These are phyloP conservation scores for Lysiphlebus fabarum DNA, from an alignment of 1,140 invertebrate species.

Conservation along the genomic window DNA sequence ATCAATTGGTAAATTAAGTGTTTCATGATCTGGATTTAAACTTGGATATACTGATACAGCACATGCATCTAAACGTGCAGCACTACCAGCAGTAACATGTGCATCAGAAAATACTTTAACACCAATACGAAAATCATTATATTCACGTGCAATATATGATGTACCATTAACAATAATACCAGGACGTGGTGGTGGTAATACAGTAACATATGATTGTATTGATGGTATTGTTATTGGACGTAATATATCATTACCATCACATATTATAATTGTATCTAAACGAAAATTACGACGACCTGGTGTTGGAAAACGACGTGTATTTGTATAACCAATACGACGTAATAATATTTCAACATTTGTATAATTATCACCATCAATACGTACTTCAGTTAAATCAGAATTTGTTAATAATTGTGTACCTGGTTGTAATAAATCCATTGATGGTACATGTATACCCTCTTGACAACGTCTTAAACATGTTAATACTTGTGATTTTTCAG, in stretches of 20 bases:
- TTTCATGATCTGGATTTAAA: slow-evolving; percentile 91
- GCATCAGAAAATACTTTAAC: slow-evolving; percentile 82
- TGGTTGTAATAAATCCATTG: slow-evolving; percentile 72
- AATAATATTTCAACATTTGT: slow-evolving; percentile 85
- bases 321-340: slow-evolving; percentile 85
- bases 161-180: slow-evolving; percentile 81
- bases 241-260: slow-evolving; percentile 49
- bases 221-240: slow-evolving; percentile 58
- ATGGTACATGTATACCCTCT: slow-evolving; percentile 74
- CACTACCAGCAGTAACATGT: slow-evolving; percentile 63
- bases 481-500: slow-evolving; percentile 77
- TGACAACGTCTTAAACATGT: slow-evolving; percentile 82
- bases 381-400: slow-evolving; percentile 82
- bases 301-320: slow-evolving; percentile 85
- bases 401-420: slow-evolving; percentile 72
- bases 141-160: slow-evolving; percentile 77
- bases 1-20: slow-evolving; percentile 71
- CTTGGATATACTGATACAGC: slow-evolving; percentile 88
- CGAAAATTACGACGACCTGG: slow-evolving; percentile 86
- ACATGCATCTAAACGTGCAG: slow-evolving; percentile 78
- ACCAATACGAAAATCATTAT: slow-evolving; percentile 79
- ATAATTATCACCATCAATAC: slow-evolving; percentile 84
- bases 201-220: slow-evolving; percentile 82
- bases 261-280: slow-evolving; percentile 74
- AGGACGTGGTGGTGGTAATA: slow-evolving; percentile 79